A percentile compares a stretch with the other conserved stretches of the same genome.
Evolutionary conservation across 2,888 invertebrate genomes (phyloP).

Genomic region (Caenorhabditis wallacei): DNA sequence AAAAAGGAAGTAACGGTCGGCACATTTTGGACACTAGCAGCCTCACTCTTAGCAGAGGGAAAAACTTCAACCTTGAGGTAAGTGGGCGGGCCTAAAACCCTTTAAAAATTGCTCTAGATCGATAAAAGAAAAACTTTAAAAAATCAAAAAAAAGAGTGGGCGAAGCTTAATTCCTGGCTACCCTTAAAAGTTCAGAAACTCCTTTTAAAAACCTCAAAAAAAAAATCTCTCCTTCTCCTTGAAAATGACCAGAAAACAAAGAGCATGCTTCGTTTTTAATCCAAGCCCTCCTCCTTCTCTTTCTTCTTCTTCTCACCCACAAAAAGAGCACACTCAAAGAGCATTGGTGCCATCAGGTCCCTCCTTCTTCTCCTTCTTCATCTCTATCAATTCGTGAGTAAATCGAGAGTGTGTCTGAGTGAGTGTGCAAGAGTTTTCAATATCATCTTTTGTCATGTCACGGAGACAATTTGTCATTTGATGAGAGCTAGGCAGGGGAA

Average conservation of each 20-base stretch:
- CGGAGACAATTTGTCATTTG: too few species aligned
- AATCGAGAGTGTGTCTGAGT: conserved; percentile 20
- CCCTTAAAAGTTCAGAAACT: neutral
- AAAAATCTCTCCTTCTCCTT: neutral
- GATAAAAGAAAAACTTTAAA: too few species aligned
- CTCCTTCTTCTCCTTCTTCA: neutral
- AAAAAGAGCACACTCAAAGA: conserved; percentile 28
- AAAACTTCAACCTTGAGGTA: too few species aligned
- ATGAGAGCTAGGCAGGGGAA: too few species aligned
- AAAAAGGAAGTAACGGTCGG: too few species aligned
- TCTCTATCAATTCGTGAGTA: conserved; percentile 43
- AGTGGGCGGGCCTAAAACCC: too few species aligned
- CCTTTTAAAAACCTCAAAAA: neutral
- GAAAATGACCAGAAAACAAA: conserved; percentile 26
- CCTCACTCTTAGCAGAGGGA: too few species aligned
- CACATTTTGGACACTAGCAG: too few species aligned
- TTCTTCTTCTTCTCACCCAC: neutral
- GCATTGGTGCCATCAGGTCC: conserved; percentile 9
- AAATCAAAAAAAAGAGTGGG: too few species aligned
- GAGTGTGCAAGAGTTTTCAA: neutral
- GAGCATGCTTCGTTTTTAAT: conserved; percentile 14
- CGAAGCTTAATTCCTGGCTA: too few species aligned
- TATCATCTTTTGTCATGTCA: too few species aligned
- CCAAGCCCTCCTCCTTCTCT: neutral
- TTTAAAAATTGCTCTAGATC: too few species aligned